phyloP scores from a whole-genome alignment of 2,113 vertebrate species.

The Menidia beryllina region DNA sequence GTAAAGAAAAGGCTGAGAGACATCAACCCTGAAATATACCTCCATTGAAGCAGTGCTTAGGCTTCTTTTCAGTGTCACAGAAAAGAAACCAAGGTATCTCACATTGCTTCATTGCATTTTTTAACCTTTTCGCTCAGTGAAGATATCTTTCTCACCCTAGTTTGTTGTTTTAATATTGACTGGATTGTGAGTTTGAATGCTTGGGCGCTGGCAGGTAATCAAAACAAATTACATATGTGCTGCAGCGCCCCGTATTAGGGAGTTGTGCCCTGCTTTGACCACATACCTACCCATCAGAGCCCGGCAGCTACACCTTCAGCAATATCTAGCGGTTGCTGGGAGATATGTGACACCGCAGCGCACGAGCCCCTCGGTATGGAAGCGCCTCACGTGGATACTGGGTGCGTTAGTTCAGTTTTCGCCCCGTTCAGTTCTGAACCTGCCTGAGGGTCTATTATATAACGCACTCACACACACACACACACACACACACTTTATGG shows the following conservation, averaged over 20 bases:
- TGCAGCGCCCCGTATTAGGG: background rate
- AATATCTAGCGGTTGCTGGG: conserved; percentile 52
- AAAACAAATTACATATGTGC: background rate
- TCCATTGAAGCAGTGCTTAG: no score
- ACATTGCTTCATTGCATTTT: no score
- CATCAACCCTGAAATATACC: no score
- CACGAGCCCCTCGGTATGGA: background rate
- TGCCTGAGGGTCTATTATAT: conserved; percentile 47
- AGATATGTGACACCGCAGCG: conserved; percentile 29
- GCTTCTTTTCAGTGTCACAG: no score
- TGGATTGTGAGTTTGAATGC: background rate
- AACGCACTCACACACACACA: no score
- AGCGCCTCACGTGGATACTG: conserved; percentile 15
- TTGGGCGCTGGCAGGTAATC: background rate
- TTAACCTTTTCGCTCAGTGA: no score
- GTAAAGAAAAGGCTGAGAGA: no score
- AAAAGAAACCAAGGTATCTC: no score
- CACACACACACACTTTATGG: conserved; percentile 19
- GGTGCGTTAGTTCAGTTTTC: conserved; percentile 4
- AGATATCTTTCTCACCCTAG: no score
- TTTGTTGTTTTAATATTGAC: no score
- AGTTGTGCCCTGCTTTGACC: background rate
- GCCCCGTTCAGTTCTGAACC: conserved; percentile 26
- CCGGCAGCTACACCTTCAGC: background rate
- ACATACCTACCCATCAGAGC: conserved; percentile 11